A percentile compares a stretch with the other conserved stretches of the same genome.
phyloP scores from a whole-genome alignment of 2,888 invertebrate genomes.

The Siphlonurus alternatus region DNA sequence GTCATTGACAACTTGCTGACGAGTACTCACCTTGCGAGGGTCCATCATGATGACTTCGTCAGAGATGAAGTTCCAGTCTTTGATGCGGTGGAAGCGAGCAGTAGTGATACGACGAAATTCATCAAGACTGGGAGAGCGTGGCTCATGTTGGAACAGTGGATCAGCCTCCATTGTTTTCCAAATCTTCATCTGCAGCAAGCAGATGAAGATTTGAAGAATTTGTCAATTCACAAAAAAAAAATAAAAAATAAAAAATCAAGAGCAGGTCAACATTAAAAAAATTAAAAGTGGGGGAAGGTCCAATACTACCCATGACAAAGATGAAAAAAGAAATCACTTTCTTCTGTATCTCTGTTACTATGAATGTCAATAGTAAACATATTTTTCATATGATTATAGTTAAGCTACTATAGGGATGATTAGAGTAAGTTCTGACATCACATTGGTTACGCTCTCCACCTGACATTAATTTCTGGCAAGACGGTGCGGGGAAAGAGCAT shows the following conservation, averaged over 20 bases:
- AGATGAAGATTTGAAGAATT: constrained; percentile 4
- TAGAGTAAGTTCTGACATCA: too few species aligned
- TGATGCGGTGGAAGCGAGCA: constrained; percentile 21
- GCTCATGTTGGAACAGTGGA: constrained; percentile 25
- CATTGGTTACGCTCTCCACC: too few species aligned
- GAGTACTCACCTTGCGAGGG: constrained; percentile 12
- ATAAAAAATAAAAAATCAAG: neutral
- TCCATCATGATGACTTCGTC: constrained; percentile 19
- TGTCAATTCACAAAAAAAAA: too few species aligned
- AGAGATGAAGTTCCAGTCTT: constrained; percentile 26
- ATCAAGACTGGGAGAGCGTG: constrained; percentile 21
- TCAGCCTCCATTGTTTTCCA: constrained; percentile 28
- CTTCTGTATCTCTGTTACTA: neutral
- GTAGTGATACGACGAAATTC: constrained; percentile 21
- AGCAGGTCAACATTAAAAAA: too few species aligned
- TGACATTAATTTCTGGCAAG: too few species aligned
- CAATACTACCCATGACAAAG: neutral
- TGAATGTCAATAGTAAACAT: too few species aligned
- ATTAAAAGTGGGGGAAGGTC: too few species aligned
- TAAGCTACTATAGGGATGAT: too few species aligned
- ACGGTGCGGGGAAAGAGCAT: too few species aligned
- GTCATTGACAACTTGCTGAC: too few species aligned
- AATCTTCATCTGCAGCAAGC: constrained; percentile 25
- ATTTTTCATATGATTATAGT: too few species aligned
- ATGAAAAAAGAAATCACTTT: neutral